These are phyloP conservation scores for Drymodes brunneopygia DNA, from an alignment of 2,113 vertebrate species.

Conservation along the genomic window DNA sequence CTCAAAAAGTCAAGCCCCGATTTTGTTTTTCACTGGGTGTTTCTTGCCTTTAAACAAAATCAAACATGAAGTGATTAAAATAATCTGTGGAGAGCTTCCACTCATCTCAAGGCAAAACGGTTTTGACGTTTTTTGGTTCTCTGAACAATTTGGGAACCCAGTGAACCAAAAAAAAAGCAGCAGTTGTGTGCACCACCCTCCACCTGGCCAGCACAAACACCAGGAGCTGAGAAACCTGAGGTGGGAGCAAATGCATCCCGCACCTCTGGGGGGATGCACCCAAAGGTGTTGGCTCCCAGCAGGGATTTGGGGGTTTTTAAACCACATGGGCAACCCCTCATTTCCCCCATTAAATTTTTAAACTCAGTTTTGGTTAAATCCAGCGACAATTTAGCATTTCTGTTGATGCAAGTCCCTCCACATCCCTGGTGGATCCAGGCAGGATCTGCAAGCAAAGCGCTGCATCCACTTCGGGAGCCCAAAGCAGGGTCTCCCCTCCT, in stretches of 20 bases:
- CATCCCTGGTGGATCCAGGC: neutral
- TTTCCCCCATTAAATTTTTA: neutral
- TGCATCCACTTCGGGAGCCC: neutral
- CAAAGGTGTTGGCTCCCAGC: neutral
- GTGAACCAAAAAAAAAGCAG: neutral
- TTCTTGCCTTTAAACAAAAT: neutral
- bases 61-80: neutral
- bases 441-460: neutral
- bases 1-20: neutral
- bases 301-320: neutral
- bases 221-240: neutral
- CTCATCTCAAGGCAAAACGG: neutral
- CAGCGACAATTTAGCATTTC: neutral
- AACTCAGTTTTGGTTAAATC: neutral
- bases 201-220: neutral
- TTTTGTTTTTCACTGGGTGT: neutral
- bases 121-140: constrained; percentile 23
- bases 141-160: neutral
- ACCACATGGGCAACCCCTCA: accelerated
- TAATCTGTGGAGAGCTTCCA: neutral
- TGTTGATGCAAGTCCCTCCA: accelerated
- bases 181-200: neutral
- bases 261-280: neutral
- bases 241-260: neutral
- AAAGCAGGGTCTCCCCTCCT: neutral